Base-by-base conservation (phyloP, 2,113 vertebrate species). In the Nesospiza acunhae region DNA sequence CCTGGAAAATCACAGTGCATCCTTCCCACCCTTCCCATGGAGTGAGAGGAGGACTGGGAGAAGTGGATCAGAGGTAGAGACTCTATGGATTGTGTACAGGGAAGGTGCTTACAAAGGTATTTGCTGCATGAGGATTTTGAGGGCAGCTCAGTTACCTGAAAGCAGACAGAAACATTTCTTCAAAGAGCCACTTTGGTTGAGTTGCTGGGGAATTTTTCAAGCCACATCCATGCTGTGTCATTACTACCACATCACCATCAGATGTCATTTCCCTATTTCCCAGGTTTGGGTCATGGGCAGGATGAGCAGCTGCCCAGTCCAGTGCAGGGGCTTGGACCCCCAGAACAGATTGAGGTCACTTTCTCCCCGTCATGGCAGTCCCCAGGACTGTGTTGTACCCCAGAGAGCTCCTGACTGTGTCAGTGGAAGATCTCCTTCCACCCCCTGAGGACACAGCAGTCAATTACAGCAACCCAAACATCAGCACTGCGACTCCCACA, bases 401-500 rank as follows among this genome's bases (percentile, higher is more conserved):
- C 30, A n/a, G 66, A 46, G 47, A 37, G 23, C 6, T 53, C 49
- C 62, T 20, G 33, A 22, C 15, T 3, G 0, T n/a, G 16, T 6
- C 35, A 31, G 35, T 17, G 27, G 19, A 39, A 84, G 20, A 10
- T 44, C 9, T 66, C 15, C 37, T 53, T 62, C n/a, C 63, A 44
- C 5, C 10, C 68, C 21, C 31, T 67, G 42, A 67, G 42, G 18
- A 58, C 8, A 10, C 37, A 63, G 39, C 42, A 35, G 52, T 14
- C 42, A 63, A 72, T 88, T 80, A 49, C 24, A 87, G 53, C n/a
- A 1, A 1, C 52, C 10, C 56, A 33, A 23, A 23, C n/a, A 39
- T 14, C 5, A 9, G 35, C 1, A 1, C 31, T 53, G 37, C 0
- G 2, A 20, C 27, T 47, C 10, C 37, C 37, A 49, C 4, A 0